Conservation (phyloP, 2,888 invertebrate genomes). For the Agonopterix heracliana region DNA sequence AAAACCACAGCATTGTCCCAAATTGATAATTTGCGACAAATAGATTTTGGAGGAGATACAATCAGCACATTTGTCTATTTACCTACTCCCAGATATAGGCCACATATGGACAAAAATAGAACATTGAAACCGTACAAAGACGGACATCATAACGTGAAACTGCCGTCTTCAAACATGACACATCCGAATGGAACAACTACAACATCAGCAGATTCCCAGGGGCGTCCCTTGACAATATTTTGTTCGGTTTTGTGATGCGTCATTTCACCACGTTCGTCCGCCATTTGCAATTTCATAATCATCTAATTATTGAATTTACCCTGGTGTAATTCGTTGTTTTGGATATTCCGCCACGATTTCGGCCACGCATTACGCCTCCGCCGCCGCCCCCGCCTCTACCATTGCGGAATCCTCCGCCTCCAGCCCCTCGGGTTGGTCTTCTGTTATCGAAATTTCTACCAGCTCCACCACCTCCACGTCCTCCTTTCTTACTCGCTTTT, state of each 20-base stretch:
- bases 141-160: not conserved
- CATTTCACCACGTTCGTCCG: constrained; percentile 53
- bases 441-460: constrained; percentile 65
- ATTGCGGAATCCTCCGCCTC: constrained; percentile 64
- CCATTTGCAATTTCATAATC: constrained; percentile 65
- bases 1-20: not conserved
- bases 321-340: constrained; percentile 80
- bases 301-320: constrained; percentile 75
- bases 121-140: constrained; percentile 1
- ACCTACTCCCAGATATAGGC: constrained; percentile 2
- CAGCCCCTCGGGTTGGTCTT: constrained; percentile 59
- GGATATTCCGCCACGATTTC: constrained; percentile 81
- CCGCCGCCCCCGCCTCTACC: constrained; percentile 60
- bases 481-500: constrained; percentile 85
- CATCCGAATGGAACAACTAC: constrained; percentile 3
- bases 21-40: not conserved
- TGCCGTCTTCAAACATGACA: not conserved
- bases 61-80: not conserved
- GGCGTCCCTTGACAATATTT: constrained; percentile 6
- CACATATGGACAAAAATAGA: constrained; percentile 8
- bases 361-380: constrained; percentile 67
- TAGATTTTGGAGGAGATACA: no score
- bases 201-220: constrained; percentile 1
- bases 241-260: constrained; percentile 8
- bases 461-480: constrained; percentile 76